Conservation (phyloP, 2,888 invertebrate species). For the Tholera decimalis region DNA sequence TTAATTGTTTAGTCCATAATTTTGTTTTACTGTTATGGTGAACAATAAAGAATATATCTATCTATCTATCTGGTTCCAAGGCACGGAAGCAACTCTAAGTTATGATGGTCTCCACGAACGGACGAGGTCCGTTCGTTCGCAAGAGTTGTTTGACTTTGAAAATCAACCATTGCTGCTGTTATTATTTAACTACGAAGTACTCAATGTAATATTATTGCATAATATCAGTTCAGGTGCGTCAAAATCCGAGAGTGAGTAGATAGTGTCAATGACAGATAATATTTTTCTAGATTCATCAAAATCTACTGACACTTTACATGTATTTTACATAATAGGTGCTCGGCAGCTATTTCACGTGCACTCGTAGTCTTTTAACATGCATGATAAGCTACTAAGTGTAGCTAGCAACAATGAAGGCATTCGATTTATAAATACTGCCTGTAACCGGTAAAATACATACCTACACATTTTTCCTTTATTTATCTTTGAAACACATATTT, state of each 20-base stretch:
- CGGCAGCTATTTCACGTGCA: slow-evolving; percentile 23
- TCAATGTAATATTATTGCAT: background rate
- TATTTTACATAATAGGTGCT: slow-evolving; percentile 25
- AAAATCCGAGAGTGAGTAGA: background rate
- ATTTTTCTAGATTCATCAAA: slow-evolving; percentile 25
- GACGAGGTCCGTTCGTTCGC: no score
- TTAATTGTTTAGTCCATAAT: no score
- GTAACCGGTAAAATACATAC: background rate
- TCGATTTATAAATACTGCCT: background rate
- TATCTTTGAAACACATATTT: no score
- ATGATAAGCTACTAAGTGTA: slow-evolving; percentile 6
- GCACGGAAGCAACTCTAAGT: no score
- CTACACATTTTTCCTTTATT: no score
- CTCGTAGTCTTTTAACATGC: background rate
- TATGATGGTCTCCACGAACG: no score
- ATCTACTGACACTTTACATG: background rate
- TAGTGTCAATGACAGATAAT: slow-evolving; percentile 1
- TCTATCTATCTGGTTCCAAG: no score
- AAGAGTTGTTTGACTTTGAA: no score
- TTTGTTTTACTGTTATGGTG: no score
- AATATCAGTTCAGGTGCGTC: slow-evolving; percentile 9
- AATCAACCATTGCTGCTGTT: background rate
- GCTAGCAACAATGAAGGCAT: background rate
- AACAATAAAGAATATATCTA: no score
- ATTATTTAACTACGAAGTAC: no score